These are phyloP conservation scores for Ancistrus triradiatus DNA, from an alignment of 2,113 vertebrate species.

Conservation along the genomic window DNA sequence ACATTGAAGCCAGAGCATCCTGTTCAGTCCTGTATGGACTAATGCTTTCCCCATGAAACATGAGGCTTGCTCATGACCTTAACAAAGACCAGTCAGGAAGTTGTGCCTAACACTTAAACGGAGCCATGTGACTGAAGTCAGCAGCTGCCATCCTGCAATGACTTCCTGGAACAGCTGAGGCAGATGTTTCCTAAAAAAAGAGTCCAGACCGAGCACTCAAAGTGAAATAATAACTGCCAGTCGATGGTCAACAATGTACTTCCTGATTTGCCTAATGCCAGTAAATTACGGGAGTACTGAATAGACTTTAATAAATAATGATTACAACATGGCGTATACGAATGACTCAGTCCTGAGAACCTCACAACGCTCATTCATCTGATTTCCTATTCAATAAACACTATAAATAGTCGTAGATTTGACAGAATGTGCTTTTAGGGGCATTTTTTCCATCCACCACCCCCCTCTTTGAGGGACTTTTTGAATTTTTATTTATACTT, in stretches of 20 bases:
- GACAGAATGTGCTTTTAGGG: too few species aligned
- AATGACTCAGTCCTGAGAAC: slow-evolving; percentile 20
- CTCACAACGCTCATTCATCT: too few species aligned
- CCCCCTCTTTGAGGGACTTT: too few species aligned
- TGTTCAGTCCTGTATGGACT: background rate
- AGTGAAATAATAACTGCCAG: slow-evolving; percentile 23
- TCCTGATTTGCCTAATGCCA: slow-evolving; percentile 15
- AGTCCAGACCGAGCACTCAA: slow-evolving; percentile 1
- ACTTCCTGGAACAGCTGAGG: slow-evolving; percentile 19
- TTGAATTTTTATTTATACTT: too few species aligned
- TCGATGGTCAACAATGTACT: background rate
- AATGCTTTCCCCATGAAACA: background rate
- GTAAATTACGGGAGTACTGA: slow-evolving; percentile 10
- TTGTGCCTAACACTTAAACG: slow-evolving; percentile 8
- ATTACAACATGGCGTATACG: slow-evolving; percentile 20
- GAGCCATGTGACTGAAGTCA: slow-evolving; percentile 4
- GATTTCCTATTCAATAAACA: too few species aligned
- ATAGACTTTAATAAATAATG: slow-evolving; percentile 28
- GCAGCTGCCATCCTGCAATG: slow-evolving; percentile 10
- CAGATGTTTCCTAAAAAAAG: slow-evolving; percentile 35
- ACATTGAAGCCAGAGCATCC: background rate
- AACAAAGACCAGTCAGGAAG: slow-evolving; percentile 1
- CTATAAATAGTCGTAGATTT: too few species aligned
- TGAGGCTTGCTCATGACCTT: too few species aligned
- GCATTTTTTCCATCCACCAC: too few species aligned